phyloP scores from a whole-genome alignment of 2,113 vertebrate species.

The Riparia riparia region DNA sequence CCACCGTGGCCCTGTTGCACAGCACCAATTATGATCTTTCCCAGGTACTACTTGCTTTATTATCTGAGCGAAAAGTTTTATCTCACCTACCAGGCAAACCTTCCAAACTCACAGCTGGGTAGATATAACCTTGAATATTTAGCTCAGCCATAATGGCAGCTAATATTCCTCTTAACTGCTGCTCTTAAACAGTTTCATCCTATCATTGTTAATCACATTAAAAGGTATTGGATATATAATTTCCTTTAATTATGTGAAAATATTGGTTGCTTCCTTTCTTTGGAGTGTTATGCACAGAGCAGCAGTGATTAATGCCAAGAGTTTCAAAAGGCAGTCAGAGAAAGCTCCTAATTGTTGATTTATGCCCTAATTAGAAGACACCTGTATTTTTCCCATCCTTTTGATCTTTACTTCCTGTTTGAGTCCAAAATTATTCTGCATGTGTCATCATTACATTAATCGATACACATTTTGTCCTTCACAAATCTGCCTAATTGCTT shows the following conservation, averaged over 20 bases:
- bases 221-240: constrained; percentile 68
- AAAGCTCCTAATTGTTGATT: background rate
- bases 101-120: background rate
- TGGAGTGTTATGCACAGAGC: background rate
- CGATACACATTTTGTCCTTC: constrained; percentile 68
- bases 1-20: background rate
- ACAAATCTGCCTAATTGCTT: constrained; percentile 68
- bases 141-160: constrained; percentile 7
- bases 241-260: constrained; percentile 70
- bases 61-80: background rate
- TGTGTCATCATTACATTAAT: constrained; percentile 61
- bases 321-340: background rate
- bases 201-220: constrained; percentile 64
- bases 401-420: constrained; percentile 49
- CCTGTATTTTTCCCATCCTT: background rate
- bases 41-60: background rate
- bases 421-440: constrained; percentile 38
- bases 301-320: background rate
- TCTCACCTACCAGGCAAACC: background rate
- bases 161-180: constrained; percentile 52
- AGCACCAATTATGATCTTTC: background rate
- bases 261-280: constrained; percentile 60
- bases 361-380: background rate
- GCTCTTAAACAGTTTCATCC: constrained; percentile 19
- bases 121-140: constrained; percentile 37